A percentile compares a stretch with the other conserved stretches of the same genome.
phyloP scores from a whole-genome alignment of 2,888 invertebrate species.

The Miltochrista miniata region DNA sequence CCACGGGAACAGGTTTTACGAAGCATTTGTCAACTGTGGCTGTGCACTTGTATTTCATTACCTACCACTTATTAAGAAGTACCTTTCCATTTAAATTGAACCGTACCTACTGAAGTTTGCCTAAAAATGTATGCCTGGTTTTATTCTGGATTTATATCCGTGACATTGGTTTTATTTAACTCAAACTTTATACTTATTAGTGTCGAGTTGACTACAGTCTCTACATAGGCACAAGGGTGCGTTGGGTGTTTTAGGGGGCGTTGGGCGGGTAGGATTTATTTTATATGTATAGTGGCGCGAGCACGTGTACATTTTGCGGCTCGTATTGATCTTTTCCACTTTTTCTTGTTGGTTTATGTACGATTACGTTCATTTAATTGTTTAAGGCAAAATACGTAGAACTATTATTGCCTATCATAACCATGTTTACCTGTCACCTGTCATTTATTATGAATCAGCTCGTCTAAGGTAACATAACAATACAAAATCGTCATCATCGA shows the following conservation, averaged over 20 bases:
- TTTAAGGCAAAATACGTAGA: neutral
- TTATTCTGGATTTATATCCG: neutral
- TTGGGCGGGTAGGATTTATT: conserved; percentile 76
- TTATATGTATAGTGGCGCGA: conserved; percentile 80
- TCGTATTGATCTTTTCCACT: conserved; percentile 71
- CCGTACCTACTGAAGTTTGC: neutral
- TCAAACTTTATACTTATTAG: conserved; percentile 62
- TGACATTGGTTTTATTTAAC: conserved; percentile 38
- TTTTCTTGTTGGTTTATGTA: conserved; percentile 55
- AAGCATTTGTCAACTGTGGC: conserved; percentile 41
- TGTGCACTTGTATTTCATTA: conserved; percentile 36
- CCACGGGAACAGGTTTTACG: conserved; percentile 67
- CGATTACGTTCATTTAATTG: neutral
- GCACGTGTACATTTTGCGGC: conserved; percentile 83
- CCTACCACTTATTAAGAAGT: conserved; percentile 14
- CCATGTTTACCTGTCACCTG: no score
- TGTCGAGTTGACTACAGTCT: conserved; percentile 43
- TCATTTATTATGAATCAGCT: no score
- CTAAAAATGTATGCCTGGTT: neutral
- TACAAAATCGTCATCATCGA: neutral
- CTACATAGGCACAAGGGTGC: conserved; percentile 59
- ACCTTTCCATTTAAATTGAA: neutral
- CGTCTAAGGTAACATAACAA: neutral
- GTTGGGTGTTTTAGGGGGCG: conserved; percentile 70
- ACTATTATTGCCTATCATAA: no score